Evolutionary conservation across 2,113 vertebrate genomes (phyloP), one percentile per base, ranked within the genome.

Genomic region (Blennius ocellaris): DNA sequence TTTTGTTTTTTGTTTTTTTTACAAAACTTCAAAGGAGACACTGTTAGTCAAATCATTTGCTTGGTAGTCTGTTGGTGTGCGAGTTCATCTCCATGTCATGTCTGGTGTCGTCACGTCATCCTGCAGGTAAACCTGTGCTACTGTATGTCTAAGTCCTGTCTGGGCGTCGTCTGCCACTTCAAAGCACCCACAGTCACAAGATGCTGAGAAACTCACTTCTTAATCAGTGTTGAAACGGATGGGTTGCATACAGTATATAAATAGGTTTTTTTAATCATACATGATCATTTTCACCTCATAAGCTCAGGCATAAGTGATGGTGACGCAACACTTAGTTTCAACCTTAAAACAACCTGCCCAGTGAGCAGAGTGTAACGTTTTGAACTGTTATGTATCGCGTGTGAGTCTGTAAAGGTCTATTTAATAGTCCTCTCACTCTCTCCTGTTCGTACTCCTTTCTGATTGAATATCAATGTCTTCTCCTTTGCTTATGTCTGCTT

Each of bases 401-500:
- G 92, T 92, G 51, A 55, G 61, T 84, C 65, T 81, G 63, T 84
- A 76, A 72, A 85, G 49, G 69, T 89, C 70, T 82, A 66, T 68
- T 67, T 82, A 73, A 69, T 66, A 73, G 73, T 41, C 49, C 74
- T 70, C 73, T 87, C 82, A 70, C 56, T 87, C 76, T 89, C 69
- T 87, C 78, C 82, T 89, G 81, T 90, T 84, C 80, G 84, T 86
- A 88, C 89, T 89, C 84, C 66, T 88, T 93, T 30, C 83, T 93
- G 93, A 91, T 66, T 94, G 89, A 92, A 87, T 93, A 74, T 92
- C 73, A 80, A 90, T 94, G 93, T 96, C 95, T 96, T 96, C 96
- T 95, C 93, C 92, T 95, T 83, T 95, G 89, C 94, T 94, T 93
- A 93, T 93, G 93, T 94, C 93, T 94, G 93, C 93, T 92, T 91